Conservation (phyloP, 64 coral and sea anemone species). For the Montipora cactus region DNA sequence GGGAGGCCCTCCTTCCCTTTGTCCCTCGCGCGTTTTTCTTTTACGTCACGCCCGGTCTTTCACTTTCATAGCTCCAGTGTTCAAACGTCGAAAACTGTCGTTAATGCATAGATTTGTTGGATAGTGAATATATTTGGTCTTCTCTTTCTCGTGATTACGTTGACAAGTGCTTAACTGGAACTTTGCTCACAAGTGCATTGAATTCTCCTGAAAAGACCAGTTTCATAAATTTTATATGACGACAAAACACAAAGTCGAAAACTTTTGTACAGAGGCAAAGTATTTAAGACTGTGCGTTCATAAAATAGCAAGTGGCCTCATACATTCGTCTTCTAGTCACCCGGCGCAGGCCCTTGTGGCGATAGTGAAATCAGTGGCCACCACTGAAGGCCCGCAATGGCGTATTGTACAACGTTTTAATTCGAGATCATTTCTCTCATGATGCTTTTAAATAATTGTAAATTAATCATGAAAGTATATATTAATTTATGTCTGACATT, state of each 20-base stretch:
- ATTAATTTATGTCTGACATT: constrained; percentile 57
- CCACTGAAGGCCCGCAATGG: not conserved
- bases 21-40: too few species aligned
- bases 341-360: not conserved
- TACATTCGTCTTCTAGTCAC: not conserved
- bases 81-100: too few species aligned
- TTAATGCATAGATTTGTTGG: not conserved
- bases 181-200: not conserved
- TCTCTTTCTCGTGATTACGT: not conserved
- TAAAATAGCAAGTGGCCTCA: not conserved
- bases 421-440: not conserved
- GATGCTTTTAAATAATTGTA: constrained; percentile 12
- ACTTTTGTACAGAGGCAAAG: not conserved
- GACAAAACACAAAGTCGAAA: not conserved
- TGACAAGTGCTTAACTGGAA: not conserved
- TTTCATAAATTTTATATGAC: constrained; percentile 1
- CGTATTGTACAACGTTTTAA: not conserved
- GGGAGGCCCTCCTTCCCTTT: too few species aligned
- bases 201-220: not conserved
- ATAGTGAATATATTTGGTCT: not conserved
- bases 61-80: too few species aligned
- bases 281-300: not conserved
- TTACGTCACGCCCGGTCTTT: too few species aligned
- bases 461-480: not conserved
- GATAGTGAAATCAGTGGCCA: not conserved